Conservation (phyloP, 2,113 vertebrate genomes). For the Burhinus bistriatus region DNA sequence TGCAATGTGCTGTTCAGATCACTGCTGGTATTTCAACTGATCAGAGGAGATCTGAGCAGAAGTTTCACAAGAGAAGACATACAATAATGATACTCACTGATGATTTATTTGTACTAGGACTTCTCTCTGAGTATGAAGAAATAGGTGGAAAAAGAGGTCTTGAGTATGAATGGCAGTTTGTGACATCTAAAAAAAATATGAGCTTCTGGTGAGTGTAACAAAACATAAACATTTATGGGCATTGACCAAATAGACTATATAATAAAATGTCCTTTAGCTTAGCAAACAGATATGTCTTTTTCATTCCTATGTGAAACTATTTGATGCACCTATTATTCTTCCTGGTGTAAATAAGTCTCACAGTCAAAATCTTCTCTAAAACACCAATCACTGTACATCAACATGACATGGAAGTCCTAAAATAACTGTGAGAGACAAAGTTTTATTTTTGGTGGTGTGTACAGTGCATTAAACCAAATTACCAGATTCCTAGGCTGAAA, state of each 20-base stretch:
- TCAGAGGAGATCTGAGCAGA: neutral
- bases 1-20: neutral
- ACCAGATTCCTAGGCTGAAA: constrained; percentile 52
- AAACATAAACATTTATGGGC: neutral
- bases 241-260: neutral
- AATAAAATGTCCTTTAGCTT: neutral
- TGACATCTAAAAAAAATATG: neutral
- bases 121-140: neutral
- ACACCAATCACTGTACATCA: constrained; percentile 2
- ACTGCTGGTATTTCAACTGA: neutral
- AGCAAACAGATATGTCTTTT: neutral
- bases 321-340: neutral
- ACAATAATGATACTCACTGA: neutral
- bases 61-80: neutral
- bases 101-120: neutral
- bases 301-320: neutral
- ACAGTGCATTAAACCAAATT: constrained; percentile 54
- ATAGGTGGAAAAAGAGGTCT: neutral
- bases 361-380: neutral
- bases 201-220: neutral
- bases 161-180: neutral
- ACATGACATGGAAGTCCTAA: neutral
- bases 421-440: constrained; percentile 15
- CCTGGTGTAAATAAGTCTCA: neutral
- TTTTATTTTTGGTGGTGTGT: constrained; percentile 51